Percentiles rank a stretch among this genome's conserved stretches.
phyloP scores from a whole-genome alignment of 2,888 invertebrate genomes.

The Linyphia triangularis region DNA sequence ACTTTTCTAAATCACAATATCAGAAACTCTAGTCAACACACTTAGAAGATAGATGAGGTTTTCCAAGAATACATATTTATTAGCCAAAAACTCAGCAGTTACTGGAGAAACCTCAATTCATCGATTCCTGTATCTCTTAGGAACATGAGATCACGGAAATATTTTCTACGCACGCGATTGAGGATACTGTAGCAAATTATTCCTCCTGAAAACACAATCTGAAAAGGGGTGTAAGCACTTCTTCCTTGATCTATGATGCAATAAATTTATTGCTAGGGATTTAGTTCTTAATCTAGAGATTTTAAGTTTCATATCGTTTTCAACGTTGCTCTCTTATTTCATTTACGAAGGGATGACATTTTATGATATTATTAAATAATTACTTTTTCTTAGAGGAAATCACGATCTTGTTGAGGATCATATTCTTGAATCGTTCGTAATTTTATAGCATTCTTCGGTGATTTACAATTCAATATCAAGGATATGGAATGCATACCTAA shows the following conservation, averaged over 20 bases:
- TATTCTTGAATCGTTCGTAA: no score
- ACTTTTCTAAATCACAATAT: not conserved
- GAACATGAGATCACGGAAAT: not conserved
- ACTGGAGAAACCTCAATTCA: not conserved
- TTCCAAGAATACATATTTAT: conserved; percentile 6
- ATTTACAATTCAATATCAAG: no score
- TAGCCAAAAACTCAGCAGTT: not conserved
- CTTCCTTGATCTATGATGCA: not conserved
- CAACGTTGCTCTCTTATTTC: no score
- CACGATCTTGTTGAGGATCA: no score
- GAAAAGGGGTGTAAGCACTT: not conserved
- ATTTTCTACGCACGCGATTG: not conserved
- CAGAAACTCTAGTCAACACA: not conserved
- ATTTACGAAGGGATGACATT: no score
- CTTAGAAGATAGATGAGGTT: not conserved
- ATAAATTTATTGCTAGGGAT: not conserved
- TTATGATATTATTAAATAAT: no score
- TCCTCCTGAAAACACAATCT: not conserved
- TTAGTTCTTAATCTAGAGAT: not conserved
- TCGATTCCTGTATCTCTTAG: not conserved
- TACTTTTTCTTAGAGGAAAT: no score
- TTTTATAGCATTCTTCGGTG: no score
- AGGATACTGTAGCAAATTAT: not conserved
- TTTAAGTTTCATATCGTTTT: not conserved
- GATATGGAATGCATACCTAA: no score